Evolutionary conservation across 2,888 invertebrate species (phyloP).

Genomic region (Parnassius orleans): DNA sequence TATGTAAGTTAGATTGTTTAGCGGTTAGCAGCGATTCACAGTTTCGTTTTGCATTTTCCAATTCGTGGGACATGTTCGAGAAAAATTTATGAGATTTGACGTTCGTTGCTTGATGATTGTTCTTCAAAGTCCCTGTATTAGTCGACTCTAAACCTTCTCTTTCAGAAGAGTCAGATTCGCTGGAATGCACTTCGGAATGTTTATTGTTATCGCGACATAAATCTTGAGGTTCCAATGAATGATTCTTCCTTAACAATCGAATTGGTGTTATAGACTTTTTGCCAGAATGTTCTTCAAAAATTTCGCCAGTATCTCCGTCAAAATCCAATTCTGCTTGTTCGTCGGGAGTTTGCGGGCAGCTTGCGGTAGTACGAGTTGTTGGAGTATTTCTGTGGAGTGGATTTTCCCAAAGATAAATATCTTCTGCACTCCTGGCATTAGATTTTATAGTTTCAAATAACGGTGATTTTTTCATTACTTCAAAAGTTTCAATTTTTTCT

Average conservation of each 20-base stretch:
- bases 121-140: slow-evolving; percentile 40
- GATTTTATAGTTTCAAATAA: slow-evolving; percentile 61
- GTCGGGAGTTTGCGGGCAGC: slow-evolving; percentile 84
- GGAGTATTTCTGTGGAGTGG: slow-evolving; percentile 83
- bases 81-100: slow-evolving; percentile 74
- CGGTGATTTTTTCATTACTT: slow-evolving; percentile 58
- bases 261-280: slow-evolving; percentile 86
- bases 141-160: slow-evolving; percentile 44
- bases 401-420: slow-evolving; percentile 91
- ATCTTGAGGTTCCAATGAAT: slow-evolving; percentile 60
- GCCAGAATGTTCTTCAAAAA: slow-evolving; percentile 84
- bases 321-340: slow-evolving; percentile 87
- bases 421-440: slow-evolving; percentile 80
- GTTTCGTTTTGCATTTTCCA: slow-evolving; percentile 72
- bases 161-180: slow-evolving; percentile 71
- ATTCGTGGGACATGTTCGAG: slow-evolving; percentile 75
- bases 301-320: slow-evolving; percentile 81
- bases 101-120: slow-evolving; percentile 45
- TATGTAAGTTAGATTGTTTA: slow-evolving; percentile 71
- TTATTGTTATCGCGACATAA: slow-evolving; percentile 40
- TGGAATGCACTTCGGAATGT: slow-evolving; percentile 57
- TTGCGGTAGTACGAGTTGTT: slow-evolving; percentile 65
- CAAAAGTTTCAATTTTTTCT: slow-evolving; percentile 46
- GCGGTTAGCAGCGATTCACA: slow-evolving; percentile 70
- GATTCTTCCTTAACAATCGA: slow-evolving; percentile 77